These are phyloP conservation scores for Rousettus leschenaultii DNA, from an alignment of 2,113 vertebrate species.

Conservation along the genomic window DNA sequence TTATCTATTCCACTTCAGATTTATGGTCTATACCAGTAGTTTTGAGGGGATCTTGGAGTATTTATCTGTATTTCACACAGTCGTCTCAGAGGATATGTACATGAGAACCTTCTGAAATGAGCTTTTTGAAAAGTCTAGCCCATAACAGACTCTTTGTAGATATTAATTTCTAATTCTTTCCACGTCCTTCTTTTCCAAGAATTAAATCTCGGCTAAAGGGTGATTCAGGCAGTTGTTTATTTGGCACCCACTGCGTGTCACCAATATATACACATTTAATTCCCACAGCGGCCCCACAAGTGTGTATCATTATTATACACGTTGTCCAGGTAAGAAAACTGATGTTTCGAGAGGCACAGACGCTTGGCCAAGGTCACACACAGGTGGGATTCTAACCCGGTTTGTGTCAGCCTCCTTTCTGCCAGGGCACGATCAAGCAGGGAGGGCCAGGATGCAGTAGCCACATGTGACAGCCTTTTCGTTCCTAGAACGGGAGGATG, in stretches of 20 bases:
- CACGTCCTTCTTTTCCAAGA: neutral
- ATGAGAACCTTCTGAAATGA: neutral
- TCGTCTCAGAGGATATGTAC: neutral
- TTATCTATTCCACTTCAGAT: neutral
- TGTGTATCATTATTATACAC: too few species aligned
- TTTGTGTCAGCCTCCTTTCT: neutral
- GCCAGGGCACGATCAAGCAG: accelerated
- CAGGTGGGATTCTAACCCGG: too few species aligned
- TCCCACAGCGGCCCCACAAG: neutral
- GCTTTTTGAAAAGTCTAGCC: neutral
- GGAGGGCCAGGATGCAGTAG: neutral
- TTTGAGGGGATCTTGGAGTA: neutral
- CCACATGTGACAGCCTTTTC: neutral
- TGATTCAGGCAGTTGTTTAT: neutral
- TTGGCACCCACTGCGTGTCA: neutral
- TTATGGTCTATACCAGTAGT: neutral
- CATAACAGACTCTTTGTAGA: neutral
- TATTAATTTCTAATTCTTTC: neutral
- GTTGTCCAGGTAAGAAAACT: neutral
- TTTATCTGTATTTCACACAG: neutral
- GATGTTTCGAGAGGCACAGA: neutral
- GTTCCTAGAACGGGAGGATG: neutral
- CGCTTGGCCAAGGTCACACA: neutral
- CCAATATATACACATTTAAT: neutral
- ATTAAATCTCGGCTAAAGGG: neutral